Evolutionary conservation across 2,888 invertebrate species (phyloP).

Genomic region (Drosophila nigricruria): DNA sequence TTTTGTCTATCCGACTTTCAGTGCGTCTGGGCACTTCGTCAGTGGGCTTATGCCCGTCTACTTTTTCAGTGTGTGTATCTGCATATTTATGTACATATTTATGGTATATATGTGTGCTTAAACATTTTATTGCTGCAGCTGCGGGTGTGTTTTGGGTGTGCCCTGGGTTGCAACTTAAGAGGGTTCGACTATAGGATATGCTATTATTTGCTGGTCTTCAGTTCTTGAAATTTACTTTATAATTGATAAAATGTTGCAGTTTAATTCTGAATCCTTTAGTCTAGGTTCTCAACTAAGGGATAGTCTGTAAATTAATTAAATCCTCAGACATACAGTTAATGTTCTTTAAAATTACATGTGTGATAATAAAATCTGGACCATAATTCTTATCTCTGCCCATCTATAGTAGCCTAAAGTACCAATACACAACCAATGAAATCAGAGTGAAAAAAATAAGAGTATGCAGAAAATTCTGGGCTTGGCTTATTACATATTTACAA

Average conservation of each 20-base stretch:
- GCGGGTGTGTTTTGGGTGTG: slow-evolving; percentile 79
- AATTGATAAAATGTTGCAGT: neutral
- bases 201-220: slow-evolving; percentile 7
- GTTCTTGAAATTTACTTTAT: neutral
- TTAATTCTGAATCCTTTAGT: neutral
- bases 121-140: slow-evolving; percentile 73
- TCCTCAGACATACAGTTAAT: too few species aligned
- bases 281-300: neutral
- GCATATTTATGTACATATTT: slow-evolving; percentile 52
- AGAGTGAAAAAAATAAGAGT: neutral
- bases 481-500: neutral
- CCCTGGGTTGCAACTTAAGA: slow-evolving; percentile 30
- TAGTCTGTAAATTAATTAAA: neutral
- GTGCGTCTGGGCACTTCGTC: slow-evolving; percentile 48
- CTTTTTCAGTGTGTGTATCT: slow-evolving; percentile 25
- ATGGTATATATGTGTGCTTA: slow-evolving; percentile 33
- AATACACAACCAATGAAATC: neutral
- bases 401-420: too few species aligned
- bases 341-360: too few species aligned
- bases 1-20: slow-evolving; percentile 52
- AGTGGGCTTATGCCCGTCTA: slow-evolving; percentile 42
- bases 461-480: neutral
- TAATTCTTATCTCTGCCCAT: too few species aligned
- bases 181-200: slow-evolving; percentile 26
- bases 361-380: too few species aligned